phyloP scores from a whole-genome alignment of 2,113 vertebrate genomes.

The Xiphophorus hellerii region DNA sequence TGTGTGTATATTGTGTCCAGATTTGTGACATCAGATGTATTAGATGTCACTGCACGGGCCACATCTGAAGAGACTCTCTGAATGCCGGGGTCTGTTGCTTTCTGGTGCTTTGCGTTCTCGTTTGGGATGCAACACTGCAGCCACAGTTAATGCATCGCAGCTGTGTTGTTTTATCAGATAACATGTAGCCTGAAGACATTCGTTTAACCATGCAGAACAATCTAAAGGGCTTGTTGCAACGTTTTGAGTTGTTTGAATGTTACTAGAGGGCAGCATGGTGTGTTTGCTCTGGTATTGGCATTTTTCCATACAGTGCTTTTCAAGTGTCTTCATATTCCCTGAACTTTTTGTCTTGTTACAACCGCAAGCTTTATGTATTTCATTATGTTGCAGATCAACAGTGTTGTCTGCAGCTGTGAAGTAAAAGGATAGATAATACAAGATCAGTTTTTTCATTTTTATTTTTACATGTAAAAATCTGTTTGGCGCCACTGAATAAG shows the following conservation, averaged over 20 bases:
- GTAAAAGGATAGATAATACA: not conserved
- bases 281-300: conserved; percentile 14
- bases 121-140: conserved; percentile 29
- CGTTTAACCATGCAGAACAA: conserved; percentile 59
- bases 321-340: not conserved
- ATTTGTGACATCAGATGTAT: conserved; percentile 38
- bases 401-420: not conserved
- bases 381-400: not conserved
- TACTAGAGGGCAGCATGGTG: not conserved
- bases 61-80: conserved; percentile 33
- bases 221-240: conserved; percentile 37
- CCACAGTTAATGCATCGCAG: conserved; percentile 49
- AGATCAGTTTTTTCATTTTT: not conserved
- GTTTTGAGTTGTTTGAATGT: conserved; percentile 2
- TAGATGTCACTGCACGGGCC: conserved; percentile 30
- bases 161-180: conserved; percentile 59
- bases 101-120: conserved; percentile 23
- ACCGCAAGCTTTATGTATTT: not conserved
- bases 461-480: not conserved
- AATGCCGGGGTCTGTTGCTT: conserved; percentile 19
- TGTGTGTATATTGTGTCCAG: conserved; percentile 6
- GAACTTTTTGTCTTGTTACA: not conserved
- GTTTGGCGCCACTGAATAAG: not conserved
- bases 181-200: conserved; percentile 19
- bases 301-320: not conserved